Evolutionary conservation across 2,888 invertebrate genomes (phyloP).

Genomic region (Endotricha flammealis): DNA sequence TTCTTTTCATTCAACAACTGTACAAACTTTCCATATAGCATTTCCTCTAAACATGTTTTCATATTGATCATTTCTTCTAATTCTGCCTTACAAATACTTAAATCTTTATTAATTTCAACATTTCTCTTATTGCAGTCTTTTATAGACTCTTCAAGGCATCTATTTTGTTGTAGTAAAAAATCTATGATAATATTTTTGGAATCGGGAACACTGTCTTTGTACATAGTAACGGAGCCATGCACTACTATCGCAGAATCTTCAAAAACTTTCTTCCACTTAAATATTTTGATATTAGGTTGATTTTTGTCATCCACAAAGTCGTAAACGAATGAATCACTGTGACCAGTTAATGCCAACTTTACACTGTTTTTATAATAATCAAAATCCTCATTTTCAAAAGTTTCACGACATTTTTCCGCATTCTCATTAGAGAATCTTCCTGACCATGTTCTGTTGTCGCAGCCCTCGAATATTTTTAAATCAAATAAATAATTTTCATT

Average conservation of each 20-base stretch:
- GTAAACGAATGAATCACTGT: slow-evolving; percentile 26
- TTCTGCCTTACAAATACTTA: slow-evolving; percentile 40
- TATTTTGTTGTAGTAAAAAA: slow-evolving; percentile 42
- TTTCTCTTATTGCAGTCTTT: slow-evolving; percentile 23
- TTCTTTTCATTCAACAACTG: slow-evolving; percentile 59
- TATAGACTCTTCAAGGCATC: slow-evolving; percentile 26
- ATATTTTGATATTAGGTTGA: slow-evolving; percentile 28
- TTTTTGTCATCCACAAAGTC: slow-evolving; percentile 26
- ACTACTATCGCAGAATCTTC: slow-evolving; percentile 29
- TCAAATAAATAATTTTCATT: slow-evolving; percentile 40
- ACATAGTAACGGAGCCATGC: slow-evolving; percentile 43
- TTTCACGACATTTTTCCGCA: slow-evolving; percentile 32
- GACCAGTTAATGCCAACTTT: slow-evolving; percentile 27
- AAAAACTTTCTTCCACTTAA: slow-evolving; percentile 49
- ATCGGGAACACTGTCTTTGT: slow-evolving; percentile 22
- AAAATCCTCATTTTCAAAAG: slow-evolving; percentile 31
- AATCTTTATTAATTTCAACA: slow-evolving; percentile 26
- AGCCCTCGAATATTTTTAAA: slow-evolving; percentile 42
- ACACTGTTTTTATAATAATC: slow-evolving; percentile 39
- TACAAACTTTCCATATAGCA: slow-evolving; percentile 56
- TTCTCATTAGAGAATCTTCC: slow-evolving; percentile 43
- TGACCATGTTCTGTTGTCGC: slow-evolving; percentile 35
- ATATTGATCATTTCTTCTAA: slow-evolving; percentile 42
- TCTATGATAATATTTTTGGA: slow-evolving; percentile 43
- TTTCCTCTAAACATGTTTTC: slow-evolving; percentile 43